These are phyloP conservation scores for Rhodophaea formosa DNA, from an alignment of 2,888 invertebrate genomes.

Conservation along the genomic window DNA sequence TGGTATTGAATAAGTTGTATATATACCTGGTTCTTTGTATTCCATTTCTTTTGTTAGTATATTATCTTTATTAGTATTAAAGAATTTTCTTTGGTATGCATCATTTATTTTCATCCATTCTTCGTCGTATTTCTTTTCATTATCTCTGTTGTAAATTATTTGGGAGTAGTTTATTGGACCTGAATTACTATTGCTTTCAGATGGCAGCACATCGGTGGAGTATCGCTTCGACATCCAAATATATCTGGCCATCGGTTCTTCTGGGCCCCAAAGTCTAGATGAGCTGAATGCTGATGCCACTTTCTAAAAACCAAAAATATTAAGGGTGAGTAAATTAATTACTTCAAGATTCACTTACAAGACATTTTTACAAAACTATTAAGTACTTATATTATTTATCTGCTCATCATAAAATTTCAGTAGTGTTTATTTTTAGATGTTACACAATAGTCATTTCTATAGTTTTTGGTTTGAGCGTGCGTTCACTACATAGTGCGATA, in stretches of 20 bases:
- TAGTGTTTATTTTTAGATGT: too few relatives aligned
- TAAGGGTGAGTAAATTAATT: neutral
- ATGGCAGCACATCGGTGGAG: conserved; percentile 53
- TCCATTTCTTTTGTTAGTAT: conserved; percentile 36
- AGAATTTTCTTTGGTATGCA: conserved; percentile 48
- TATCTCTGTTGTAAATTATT: conserved; percentile 50
- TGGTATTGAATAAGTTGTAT: conserved; percentile 50
- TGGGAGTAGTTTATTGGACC: conserved; percentile 58
- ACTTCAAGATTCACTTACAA: too few relatives aligned
- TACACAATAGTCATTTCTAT: too few relatives aligned
- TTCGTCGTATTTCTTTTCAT: conserved; percentile 51
- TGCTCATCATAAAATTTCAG: too few relatives aligned
- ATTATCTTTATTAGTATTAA: conserved; percentile 46
- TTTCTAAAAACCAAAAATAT: conserved; percentile 52
- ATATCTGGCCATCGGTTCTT: conserved; percentile 71
- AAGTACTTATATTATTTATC: too few relatives aligned
- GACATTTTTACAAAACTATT: too few relatives aligned
- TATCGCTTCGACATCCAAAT: conserved; percentile 74
- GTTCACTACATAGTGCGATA: too few relatives aligned
- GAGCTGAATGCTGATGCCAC: conserved; percentile 67
- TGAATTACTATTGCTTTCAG: conserved; percentile 50
- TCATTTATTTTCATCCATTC: conserved; percentile 50
- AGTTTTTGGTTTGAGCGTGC: too few relatives aligned
- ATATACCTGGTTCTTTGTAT: conserved; percentile 43
- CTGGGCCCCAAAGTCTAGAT: conserved; percentile 72